These are phyloP conservation scores for Junco hyemalis DNA, from an alignment of 2,113 vertebrate genomes.

Conservation along the genomic window DNA sequence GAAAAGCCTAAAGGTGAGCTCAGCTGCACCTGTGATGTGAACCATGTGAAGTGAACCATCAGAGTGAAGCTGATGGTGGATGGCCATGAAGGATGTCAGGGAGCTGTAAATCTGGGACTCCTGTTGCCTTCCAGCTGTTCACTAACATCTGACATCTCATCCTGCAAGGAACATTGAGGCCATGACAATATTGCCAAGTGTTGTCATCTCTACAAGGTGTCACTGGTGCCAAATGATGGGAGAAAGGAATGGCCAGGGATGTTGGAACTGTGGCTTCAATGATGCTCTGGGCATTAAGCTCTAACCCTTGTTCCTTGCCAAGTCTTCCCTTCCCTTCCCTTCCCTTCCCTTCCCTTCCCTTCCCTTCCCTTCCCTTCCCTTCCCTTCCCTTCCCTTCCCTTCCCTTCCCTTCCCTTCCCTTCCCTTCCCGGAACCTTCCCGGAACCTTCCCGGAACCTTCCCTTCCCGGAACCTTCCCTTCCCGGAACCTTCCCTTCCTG, in stretches of 20 bases:
- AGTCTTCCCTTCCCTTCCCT: not conserved
- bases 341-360: not conserved
- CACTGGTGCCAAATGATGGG: not conserved
- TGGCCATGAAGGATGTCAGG: not conserved
- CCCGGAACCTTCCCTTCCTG: not conserved
- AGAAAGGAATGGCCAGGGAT: not conserved
- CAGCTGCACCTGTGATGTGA: not conserved
- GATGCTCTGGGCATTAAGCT: not conserved
- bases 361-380: not conserved
- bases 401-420: too few relatives aligned
- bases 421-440: not conserved
- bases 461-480: not conserved
- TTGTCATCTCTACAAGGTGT: not conserved
- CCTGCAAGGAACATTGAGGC: not conserved
- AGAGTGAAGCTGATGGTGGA: not conserved
- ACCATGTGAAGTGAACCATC: rapidly evolving
- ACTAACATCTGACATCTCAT: not conserved
- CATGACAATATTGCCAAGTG: not conserved
- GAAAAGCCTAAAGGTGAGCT: not conserved
- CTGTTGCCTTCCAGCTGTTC: not conserved
- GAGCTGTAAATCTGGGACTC: not conserved
- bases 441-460: too few relatives aligned
- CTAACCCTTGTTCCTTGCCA: not conserved
- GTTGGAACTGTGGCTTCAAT: not conserved
- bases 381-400: not conserved